Evolutionary conservation across 1,140 invertebrate genomes (phyloP), one percentile per base, ranked within the genome.

Genomic region (Whitmania pigra): DNA sequence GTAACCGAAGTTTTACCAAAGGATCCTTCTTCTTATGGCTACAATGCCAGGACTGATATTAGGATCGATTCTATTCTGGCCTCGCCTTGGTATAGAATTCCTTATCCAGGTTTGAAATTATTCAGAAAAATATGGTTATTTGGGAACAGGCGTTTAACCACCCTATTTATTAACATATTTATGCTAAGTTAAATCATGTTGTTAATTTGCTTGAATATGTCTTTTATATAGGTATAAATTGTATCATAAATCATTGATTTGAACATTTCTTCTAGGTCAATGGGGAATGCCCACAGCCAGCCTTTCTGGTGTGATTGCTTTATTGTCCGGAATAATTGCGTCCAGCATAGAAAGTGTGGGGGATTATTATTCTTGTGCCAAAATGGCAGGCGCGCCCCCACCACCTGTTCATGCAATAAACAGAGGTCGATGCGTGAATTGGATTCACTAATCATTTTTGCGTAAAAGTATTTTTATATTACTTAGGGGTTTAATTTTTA

Each of bases 271-370:
- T 49, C 43, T 13, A 88, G 88, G 89, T 73, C 91, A 94, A 79
- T 94, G 92, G 89, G 92, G 92, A 3, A 70, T 84, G 18, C 91
- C 92, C 0, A 92, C 89, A 0, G 87, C 80, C 0, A 88, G 85
- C 66, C 80, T 88, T 11, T 87, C 87, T 0, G 89, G 88, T 0
- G 89, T 91, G 15, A 81, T 92, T 27, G 91, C 90, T 0, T 90
- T 93, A 88, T 75, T 92, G 57, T 89, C 90, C 9, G 91, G 89
- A 0, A 89, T 92, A 6, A 78, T 94, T 11, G 89, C 90, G 0
- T 91, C 90, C 67, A 88, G 89, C 0, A 88, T 93, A 13, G 91
- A 93, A 81, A 91, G 90, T 0, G 87, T 93, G 70, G 91, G 91
- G 76, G 92, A 93, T 80, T 93, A 93, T 81, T 90, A 90, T 57